Base-by-base conservation (phyloP, 2,797 vertebrate genomes). In the Enteromius argenteus region DNA sequence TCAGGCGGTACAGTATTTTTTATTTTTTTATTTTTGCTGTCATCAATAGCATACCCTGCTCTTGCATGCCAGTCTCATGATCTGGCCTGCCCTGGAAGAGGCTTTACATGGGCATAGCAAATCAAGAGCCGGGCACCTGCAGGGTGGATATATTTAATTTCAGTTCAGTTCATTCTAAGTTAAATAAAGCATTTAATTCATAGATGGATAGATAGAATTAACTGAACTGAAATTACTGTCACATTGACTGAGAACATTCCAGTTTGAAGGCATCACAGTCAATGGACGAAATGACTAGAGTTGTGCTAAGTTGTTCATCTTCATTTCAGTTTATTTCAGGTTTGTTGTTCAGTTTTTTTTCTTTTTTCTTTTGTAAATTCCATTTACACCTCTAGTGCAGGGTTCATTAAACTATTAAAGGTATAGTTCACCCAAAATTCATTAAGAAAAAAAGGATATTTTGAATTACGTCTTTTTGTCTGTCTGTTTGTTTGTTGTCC, bases 1-100 rank as follows among this genome's bases (percentile, higher is more conserved):
- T 81, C 82, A 88, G 85, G 84, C 85, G 89, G 87, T 90, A 89
- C 72, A 85, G 89, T 89, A 89, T 88, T 83, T 77, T 51, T 51
- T 89, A 89, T 88, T 83, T 77, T 51, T 51, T 5, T 1, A 32
- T 75, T 76, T 56, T 39, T 58, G 7, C 21, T 79, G 9, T 66
- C 62, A 77, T 84, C 53, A 35, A 21, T 79, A 66, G 51, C 64
- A 3, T 23, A 56, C 51, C 39, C 82, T 79, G 75, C 74, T 60
- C 39, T 58, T 79, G 83, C 66, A 72, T 84, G 75, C 53, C 67
- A 71, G 74, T 32, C 64, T 84, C 51, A 60, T 78, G 27, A 78
- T 78, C 82, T 77, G 81, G 64, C 51, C 72, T 60, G 53, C 37
- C 14, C 14, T 78, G 49, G 5, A 76, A 69, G 35, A 78, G 23